Percentiles rank a stretch among this genome's conserved stretches.
phyloP scores from a whole-genome alignment of 2,888 invertebrate genomes.

The Conistra vaccinii region DNA sequence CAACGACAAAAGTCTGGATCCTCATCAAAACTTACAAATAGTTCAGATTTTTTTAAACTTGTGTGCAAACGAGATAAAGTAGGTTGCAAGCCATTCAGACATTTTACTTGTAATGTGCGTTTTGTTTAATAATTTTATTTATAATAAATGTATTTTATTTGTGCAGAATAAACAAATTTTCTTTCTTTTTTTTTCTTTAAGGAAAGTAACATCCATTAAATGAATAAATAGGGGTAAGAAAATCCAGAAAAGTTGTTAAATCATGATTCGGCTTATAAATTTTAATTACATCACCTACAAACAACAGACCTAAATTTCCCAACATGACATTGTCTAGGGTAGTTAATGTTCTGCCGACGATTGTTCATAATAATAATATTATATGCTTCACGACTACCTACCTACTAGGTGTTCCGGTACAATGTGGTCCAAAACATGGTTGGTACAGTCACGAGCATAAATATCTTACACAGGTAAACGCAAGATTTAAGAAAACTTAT shows the following conservation, averaged over 20 bases:
- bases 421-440: background rate
- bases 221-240: too few species aligned
- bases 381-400: background rate
- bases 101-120: too few species aligned
- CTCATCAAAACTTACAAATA: background rate
- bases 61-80: background rate
- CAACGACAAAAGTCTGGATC: background rate
- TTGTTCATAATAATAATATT: conserved; percentile 1
- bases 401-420: background rate
- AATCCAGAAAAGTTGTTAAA: background rate
- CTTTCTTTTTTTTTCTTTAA: too few species aligned
- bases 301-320: background rate
- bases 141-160: too few species aligned
- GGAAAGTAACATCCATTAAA: too few species aligned
- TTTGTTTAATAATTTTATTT: too few species aligned
- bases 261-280: background rate
- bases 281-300: background rate
- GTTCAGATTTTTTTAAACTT: background rate
- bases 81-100: background rate
- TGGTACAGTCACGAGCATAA: background rate
- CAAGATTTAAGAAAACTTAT: background rate
- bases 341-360: background rate
- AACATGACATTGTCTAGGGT: background rate
- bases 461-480: background rate
- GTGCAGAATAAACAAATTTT: too few species aligned